Evolutionary conservation across 2,797 vertebrate species (phyloP), one percentile per base, ranked within the genome.

Genomic region (Podarcis siculus): DNA sequence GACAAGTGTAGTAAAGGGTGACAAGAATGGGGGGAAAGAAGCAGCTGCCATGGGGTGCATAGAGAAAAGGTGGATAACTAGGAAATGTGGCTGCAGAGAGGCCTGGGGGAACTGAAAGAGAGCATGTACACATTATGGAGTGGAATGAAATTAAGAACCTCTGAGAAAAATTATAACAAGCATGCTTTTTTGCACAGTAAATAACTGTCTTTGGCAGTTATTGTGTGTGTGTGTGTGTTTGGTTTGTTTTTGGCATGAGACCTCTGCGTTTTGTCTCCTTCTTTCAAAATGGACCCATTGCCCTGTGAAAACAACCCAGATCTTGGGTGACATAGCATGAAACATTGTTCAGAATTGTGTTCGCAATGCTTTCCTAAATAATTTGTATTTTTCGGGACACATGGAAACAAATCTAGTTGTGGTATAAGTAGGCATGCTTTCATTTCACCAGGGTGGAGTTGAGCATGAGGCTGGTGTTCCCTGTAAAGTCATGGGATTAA

Each of bases 401-500:
- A 66, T 81, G 69, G 66, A 90, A 66, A 69, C 90, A 73, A 82
- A 82, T 64, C 39, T 19, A 76, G 35, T 42, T 58, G 42, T 72
- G 30, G 73, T 72, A 8, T 78, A 58, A 30, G 37, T 27, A 64
- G 67, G 21, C 64, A 69, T 25, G 2, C 30, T 55, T 30, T 85
- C 1, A 17, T 21, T 82, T 17, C 86, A 79, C 35, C 23, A 49
- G 7, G n/a, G 25, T 1, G 37, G 5, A 39, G 42, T 78, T 77
- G 78, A 35, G 61, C 15, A n/a, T 85, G 30, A 86, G 42, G 42
- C 42, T 42, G 42, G 42, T 42, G 8, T 42, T 42, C 39, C 87
- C 19, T 84, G 3, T 55, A 71, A 91, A 8, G 80, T 89, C 69
- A 45, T 30, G 8, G 13, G 78, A 58, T 88, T 90, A 93, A 73